Conservation (phyloP, 2,113 vertebrate species). For the Stegostoma tigrinum region DNA sequence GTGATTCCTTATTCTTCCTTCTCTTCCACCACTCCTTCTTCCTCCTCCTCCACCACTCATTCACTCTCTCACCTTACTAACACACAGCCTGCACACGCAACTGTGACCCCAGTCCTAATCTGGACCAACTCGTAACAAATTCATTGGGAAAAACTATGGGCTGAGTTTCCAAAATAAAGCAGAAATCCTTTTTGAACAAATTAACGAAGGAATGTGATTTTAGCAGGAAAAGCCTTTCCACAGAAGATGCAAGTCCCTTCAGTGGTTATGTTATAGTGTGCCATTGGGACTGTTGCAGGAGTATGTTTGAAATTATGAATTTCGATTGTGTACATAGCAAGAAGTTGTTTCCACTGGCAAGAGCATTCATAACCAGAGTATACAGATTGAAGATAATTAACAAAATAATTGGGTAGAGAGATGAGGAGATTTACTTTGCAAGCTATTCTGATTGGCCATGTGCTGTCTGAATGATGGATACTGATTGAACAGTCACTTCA, state of each 20-base stretch:
- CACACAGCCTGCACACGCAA: not conserved
- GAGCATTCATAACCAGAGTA: not conserved
- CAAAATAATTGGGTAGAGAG: not conserved
- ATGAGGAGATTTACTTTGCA: not conserved
- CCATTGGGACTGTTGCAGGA: not conserved
- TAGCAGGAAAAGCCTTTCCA: not conserved
- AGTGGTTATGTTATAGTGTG: not conserved
- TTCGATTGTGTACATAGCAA: not conserved
- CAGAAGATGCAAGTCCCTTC: not conserved
- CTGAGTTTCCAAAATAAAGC: not conserved
- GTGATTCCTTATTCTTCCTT: too few species aligned
- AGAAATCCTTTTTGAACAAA: not conserved
- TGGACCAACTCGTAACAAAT: not conserved
- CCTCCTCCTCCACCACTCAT: too few species aligned
- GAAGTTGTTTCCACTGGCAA: not conserved
- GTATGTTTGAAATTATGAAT: not conserved
- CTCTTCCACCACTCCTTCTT: too few species aligned
- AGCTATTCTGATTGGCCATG: not conserved
- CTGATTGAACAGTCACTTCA: not conserved
- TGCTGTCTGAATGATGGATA: not conserved
- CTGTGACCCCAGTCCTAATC: too few species aligned
- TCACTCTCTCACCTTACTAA: not conserved
- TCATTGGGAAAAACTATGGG: not conserved
- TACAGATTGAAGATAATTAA: not conserved
- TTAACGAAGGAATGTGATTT: not conserved